Evolutionary conservation across 2,888 invertebrate genomes (phyloP).

Genomic region (Eupeodes latifasciatus): DNA sequence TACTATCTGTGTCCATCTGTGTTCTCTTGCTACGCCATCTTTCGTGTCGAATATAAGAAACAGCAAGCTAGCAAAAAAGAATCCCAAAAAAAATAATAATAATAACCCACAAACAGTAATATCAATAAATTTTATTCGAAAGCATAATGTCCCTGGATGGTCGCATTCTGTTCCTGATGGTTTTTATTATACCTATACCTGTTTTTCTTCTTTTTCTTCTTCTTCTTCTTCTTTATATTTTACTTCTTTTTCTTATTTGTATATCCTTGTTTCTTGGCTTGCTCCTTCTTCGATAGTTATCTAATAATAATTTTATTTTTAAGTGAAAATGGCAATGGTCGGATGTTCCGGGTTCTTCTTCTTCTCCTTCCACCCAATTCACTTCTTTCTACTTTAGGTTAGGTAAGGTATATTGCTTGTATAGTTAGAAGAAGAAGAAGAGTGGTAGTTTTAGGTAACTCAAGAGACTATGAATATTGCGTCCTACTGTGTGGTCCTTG

Average conservation of each 20-base stretch:
- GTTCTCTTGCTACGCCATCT: conserved; percentile 53
- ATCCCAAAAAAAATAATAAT: conserved; percentile 18
- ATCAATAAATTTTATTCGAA: conserved; percentile 76
- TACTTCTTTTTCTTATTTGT: neutral
- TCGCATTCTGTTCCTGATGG: conserved; percentile 72
- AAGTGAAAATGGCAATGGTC: conserved; percentile 31
- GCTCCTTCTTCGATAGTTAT: conserved; percentile 71
- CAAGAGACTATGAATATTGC: conserved; percentile 28
- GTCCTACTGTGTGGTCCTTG: conserved; percentile 4
- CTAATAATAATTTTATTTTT: conserved; percentile 75
- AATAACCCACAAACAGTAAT: conserved; percentile 73
- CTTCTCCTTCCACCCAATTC: neutral
- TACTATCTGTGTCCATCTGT: conserved; percentile 70
- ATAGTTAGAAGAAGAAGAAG: too few relatives aligned
- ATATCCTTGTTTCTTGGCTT: conserved; percentile 17
- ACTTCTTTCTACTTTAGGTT: neutral
- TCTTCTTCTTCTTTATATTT: neutral
- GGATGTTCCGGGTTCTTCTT: conserved; percentile 17
- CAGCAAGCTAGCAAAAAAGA: neutral
- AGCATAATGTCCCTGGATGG: conserved; percentile 75
- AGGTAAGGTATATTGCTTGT: neutral
- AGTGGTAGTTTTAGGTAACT: neutral
- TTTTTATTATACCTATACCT: conserved; percentile 64
- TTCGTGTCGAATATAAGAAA: conserved; percentile 35
- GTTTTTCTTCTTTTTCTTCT: conserved; percentile 37